Percentiles rank a stretch among this genome's conserved stretches.
Conservation (phyloP, 2,113 vertebrate species). For the Hydrolagus affinis region DNA sequence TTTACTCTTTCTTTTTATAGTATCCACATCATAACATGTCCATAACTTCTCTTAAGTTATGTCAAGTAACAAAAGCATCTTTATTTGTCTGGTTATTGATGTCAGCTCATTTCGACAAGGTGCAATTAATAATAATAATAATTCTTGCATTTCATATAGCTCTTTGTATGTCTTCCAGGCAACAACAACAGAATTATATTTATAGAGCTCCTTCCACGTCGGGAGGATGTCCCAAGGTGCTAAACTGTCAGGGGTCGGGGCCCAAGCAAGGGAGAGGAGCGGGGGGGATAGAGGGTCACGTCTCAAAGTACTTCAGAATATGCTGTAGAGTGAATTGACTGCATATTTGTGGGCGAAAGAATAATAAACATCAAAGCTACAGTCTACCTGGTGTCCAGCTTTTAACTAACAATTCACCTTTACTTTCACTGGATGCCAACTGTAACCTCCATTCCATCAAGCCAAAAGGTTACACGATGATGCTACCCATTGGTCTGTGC, state of each 20-base stretch:
- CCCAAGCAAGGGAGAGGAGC: no score
- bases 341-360: no score
- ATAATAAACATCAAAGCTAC: conserved; percentile 74
- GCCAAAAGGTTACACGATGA: conserved; percentile 48
- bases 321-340: no score
- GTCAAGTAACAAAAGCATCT: conserved; percentile 49
- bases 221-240: no score
- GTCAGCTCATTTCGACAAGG: conserved; percentile 52
- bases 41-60: not conserved
- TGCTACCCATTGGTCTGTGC: conserved; percentile 34
- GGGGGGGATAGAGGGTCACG: no score
- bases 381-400: conserved; percentile 56
- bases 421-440: conserved; percentile 64
- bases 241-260: no score
- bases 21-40: not conserved
- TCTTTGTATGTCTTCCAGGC: no score
- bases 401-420: conserved; percentile 57
- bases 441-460: conserved; percentile 61
- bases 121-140: no score
- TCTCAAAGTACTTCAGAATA: no score
- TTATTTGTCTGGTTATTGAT: conserved; percentile 42
- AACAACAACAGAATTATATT: no score
- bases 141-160: no score
- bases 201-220: no score
- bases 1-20: not conserved